Base-by-base conservation (phyloP, 2,888 invertebrate species). In the Nomada hirtipes region DNA sequence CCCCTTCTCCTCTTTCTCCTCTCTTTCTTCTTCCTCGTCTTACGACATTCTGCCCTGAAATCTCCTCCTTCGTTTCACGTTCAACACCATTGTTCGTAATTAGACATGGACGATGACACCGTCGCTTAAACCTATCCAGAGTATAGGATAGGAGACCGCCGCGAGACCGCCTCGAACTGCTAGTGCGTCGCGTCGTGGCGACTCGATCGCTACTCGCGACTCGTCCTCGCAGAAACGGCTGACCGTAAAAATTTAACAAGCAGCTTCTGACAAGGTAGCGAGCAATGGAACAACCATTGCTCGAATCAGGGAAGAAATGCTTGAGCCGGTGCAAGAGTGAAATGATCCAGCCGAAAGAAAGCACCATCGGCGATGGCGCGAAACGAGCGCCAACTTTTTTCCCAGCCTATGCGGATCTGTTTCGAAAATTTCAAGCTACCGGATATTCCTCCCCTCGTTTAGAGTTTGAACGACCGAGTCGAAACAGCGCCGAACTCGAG, bases 161-260 rank as follows among this genome's bases (percentile, higher is more conserved):
- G 29, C 23, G 69, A 11, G 9, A 4, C 18, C 2, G 50, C 2
- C 29, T 4, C 2, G 7, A 57, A 18, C 50, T 15, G n/a, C 4
- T 44, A 11, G 63, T 4, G 42, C 72, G 59, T 29, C 65, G 26
- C 36, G 36, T 36, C 1, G 36, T 7, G 36, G 7, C 36, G 78
- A 60, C 73, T 59, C 9, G 57, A 36, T 26, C n/a, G 23, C 53
- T 29, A 55, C 23, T 23, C 26, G 65, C 23, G 76, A 36, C 53
- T 74, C 61, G 79, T 52, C 64, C 79, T 69, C 68, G 60, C 42
- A 63, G 76, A 79, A 86, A 85, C 83, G 86, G 76, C 74, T 87
- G 86, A 83, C 88, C 84, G 90, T 90, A 89, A 90, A 90, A 90
- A 90, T 91, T 91, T 91, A 91, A 91, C 90, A 89, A 91, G 90